phyloP scores from a whole-genome alignment of 2,797 vertebrate genomes.

The Orestias chungarensis region DNA sequence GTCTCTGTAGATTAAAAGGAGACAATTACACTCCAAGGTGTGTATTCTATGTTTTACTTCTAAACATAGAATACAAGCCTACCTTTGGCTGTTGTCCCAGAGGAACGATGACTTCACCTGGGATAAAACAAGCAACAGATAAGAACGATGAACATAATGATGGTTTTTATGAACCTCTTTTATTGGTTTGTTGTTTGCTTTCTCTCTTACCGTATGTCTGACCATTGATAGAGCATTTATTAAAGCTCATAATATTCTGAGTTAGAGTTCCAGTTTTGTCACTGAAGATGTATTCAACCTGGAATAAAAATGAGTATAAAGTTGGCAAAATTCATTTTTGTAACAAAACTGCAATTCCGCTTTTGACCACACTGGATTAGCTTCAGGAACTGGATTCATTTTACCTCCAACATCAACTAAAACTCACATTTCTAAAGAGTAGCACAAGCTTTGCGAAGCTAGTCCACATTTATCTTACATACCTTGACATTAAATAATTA shows the following conservation, averaged over 20 bases:
- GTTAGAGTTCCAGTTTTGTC: slow-evolving; percentile 96
- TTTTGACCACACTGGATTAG: background rate
- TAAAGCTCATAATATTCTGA: slow-evolving; percentile 96
- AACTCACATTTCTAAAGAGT: background rate
- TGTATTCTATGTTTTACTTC: background rate
- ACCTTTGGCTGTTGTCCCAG: slow-evolving; percentile 82
- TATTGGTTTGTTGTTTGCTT: background rate
- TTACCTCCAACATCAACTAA: background rate
- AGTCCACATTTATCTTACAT: background rate
- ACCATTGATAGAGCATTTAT: slow-evolving; percentile 91
- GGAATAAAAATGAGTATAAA: slow-evolving; percentile 1
- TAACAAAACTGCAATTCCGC: background rate
- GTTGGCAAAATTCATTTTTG: background rate
- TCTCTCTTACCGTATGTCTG: slow-evolving; percentile 82
- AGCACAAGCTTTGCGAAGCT: background rate
- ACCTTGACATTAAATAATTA: background rate
- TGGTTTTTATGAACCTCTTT: background rate
- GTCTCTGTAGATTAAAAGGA: slow-evolving; percentile 66
- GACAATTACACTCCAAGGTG: background rate
- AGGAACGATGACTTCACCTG: slow-evolving; percentile 85
- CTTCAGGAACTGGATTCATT: background rate
- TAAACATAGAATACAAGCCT: slow-evolving; percentile 53
- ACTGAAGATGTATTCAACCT: slow-evolving; percentile 94
- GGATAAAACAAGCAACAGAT: slow-evolving; percentile 38
- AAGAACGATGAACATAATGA: background rate